Percentiles rank a stretch among this genome's conserved stretches.
Evolutionary conservation across 2,113 vertebrate species (phyloP).

Genomic region (Sarotherodon lohbergeri): DNA sequence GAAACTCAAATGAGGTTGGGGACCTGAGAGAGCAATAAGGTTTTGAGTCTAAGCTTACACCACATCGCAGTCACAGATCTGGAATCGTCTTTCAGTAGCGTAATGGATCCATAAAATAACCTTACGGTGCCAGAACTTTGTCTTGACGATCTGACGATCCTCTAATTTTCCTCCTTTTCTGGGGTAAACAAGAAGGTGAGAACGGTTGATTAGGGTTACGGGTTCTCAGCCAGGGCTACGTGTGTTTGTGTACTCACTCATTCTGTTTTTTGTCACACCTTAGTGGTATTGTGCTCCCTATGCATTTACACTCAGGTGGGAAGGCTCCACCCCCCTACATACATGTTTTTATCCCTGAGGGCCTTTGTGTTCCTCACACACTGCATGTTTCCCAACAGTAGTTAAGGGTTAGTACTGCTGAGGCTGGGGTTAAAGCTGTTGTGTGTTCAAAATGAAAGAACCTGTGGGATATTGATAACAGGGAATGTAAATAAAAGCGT

Average conservation of each 20-base stretch:
- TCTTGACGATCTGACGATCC: not conserved
- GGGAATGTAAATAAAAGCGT: not conserved
- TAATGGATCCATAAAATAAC: not conserved
- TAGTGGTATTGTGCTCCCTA: constrained; percentile 18
- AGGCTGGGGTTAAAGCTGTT: not conserved
- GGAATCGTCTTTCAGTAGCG: constrained; percentile 10
- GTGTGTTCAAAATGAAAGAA: not conserved
- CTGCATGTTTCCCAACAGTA: not conserved
- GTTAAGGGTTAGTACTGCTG: not conserved
- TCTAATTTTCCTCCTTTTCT: not conserved
- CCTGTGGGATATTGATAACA: not conserved
- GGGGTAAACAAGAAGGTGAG: not conserved
- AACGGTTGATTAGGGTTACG: not conserved
- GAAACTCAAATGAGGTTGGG: constrained; percentile 21
- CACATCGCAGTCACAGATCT: not conserved
- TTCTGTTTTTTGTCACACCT: constrained; percentile 25
- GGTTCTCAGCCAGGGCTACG: not conserved
- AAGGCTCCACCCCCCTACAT: constrained; percentile 30
- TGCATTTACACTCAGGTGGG: constrained; percentile 36
- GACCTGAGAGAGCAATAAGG: not conserved
- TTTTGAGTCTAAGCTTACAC: constrained; percentile 18
- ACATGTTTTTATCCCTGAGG: not conserved
- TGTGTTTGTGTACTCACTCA: not conserved
- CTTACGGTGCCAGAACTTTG: not conserved
- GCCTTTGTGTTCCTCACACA: not conserved